These are phyloP conservation scores for Oxystoma pomonae DNA, from an alignment of 2,888 invertebrate species.

Conservation along the genomic window DNA sequence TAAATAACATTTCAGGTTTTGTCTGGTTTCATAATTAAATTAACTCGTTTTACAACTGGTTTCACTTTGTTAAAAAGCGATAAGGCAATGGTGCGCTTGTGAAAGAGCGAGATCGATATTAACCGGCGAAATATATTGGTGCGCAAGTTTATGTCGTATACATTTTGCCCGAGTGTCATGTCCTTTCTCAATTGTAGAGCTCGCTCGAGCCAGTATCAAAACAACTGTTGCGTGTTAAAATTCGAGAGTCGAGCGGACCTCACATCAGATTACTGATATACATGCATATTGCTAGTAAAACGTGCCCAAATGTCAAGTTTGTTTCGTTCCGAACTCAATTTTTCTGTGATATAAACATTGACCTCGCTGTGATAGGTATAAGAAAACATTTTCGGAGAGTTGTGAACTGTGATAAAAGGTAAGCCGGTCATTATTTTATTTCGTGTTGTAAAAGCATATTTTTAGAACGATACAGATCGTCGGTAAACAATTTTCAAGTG, in stretches of 20 bases:
- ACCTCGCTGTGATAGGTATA: neutral
- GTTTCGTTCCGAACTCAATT: neutral
- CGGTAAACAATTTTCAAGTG: neutral
- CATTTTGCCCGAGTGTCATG: slow-evolving; percentile 6
- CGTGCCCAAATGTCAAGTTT: neutral
- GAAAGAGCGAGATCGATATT: neutral
- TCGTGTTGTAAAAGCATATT: neutral
- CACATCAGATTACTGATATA: neutral
- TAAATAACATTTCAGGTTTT: neutral
- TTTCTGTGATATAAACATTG: neutral
- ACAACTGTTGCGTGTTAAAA: slow-evolving; percentile 17
- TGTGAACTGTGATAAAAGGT: neutral
- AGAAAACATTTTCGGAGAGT: neutral
- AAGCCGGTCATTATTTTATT: neutral
- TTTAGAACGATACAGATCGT: neutral
- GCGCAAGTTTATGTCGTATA: neutral
- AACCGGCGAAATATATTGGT: neutral
- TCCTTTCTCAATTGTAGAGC: slow-evolving; percentile 6
- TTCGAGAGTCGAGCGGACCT: slow-evolving; percentile 1
- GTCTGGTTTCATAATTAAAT: neutral
- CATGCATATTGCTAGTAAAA: neutral
- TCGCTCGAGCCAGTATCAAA: slow-evolving; percentile 12
- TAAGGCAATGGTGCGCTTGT: neutral
- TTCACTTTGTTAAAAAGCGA: neutral
- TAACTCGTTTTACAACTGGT: neutral